These are phyloP conservation scores for Clytia hemisphaerica DNA, from an alignment of 30 jellyfish, hydroid and myxozoan species.

Conservation along the genomic window DNA sequence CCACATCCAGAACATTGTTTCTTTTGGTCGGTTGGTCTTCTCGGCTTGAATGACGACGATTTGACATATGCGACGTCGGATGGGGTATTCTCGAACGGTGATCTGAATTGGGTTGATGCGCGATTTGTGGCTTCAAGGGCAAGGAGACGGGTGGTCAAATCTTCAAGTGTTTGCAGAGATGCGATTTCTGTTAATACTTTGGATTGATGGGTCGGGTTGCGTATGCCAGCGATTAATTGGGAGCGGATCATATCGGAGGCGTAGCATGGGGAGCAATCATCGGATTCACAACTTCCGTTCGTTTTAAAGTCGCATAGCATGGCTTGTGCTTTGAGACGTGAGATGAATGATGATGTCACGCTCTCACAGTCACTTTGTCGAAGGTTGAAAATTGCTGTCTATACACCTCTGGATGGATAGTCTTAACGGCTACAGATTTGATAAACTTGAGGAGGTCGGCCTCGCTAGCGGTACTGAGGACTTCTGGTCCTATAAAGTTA, in stretches of 20 bases:
- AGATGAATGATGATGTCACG: background rate
- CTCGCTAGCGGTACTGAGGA: too few species aligned
- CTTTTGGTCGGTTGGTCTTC: too few species aligned
- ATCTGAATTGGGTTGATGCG: too few species aligned
- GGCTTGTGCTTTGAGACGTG: conserved; percentile 8
- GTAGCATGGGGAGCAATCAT: conserved; percentile 1
- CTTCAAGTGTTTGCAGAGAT: background rate
- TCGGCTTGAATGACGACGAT: too few species aligned
- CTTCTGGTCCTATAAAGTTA: too few species aligned
- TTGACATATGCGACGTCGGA: too few species aligned
- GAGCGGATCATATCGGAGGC: conserved; percentile 4
- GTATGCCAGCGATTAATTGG: background rate
- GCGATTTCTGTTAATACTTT: conserved; percentile 1
- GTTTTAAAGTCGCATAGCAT: conserved; percentile 1
- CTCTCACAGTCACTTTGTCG: background rate
- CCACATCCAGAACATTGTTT: too few species aligned
- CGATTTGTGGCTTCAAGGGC: too few species aligned
- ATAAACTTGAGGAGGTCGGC: too few species aligned
- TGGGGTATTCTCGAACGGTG: too few species aligned
- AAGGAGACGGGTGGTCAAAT: too few species aligned
- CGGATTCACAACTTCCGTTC: background rate
- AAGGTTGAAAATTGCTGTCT: background rate
- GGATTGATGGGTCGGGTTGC: conserved; percentile 1
- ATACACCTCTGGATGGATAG: background rate
- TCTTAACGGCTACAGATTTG: too few species aligned